These are phyloP conservation scores for Trichogramma dendrolimi DNA, from an alignment of 2,888 invertebrate species.

Conservation along the genomic window DNA sequence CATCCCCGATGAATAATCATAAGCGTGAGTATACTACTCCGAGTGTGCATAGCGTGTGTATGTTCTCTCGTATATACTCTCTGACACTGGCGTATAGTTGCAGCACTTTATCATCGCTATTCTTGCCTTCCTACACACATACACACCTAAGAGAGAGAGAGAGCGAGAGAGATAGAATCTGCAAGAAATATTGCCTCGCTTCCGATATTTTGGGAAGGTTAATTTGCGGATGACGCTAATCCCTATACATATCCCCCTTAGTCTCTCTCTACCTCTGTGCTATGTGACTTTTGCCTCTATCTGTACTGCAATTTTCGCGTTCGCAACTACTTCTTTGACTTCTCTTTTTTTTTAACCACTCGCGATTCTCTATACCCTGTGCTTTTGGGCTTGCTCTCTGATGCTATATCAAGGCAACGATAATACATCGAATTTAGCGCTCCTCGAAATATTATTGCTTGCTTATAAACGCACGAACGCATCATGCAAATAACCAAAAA, in stretches of 20 bases:
- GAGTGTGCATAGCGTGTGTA: no score
- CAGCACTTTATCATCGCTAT: conserved; percentile 30
- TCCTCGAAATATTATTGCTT: no score
- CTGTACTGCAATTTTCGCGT: conserved; percentile 21
- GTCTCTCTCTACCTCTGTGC: no score
- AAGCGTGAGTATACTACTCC: conserved; percentile 31
- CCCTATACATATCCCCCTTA: conserved; percentile 7
- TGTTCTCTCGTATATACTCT: no score
- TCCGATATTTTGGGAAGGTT: conserved; percentile 31
- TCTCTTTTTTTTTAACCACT: no score
- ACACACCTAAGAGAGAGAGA: not conserved
- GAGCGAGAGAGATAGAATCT: conserved; percentile 28
- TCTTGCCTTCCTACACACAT: conserved; percentile 14
- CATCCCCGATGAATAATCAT: conserved; percentile 47
- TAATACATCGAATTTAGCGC: no score
- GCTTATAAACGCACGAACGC: no score
- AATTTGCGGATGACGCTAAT: conserved; percentile 32
- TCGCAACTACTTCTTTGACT: not conserved
- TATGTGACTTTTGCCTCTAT: conserved; percentile 23
- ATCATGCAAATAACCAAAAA: no score
- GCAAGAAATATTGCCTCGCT: conserved; percentile 31
- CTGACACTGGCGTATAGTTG: no score
- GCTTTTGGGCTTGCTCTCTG: no score
- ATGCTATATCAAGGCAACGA: no score
- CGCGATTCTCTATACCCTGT: no score